Percentiles rank a stretch among this genome's conserved stretches.
Evolutionary conservation across 2,797 vertebrate species (phyloP).

Genomic region (Thamnophis elegans): DNA sequence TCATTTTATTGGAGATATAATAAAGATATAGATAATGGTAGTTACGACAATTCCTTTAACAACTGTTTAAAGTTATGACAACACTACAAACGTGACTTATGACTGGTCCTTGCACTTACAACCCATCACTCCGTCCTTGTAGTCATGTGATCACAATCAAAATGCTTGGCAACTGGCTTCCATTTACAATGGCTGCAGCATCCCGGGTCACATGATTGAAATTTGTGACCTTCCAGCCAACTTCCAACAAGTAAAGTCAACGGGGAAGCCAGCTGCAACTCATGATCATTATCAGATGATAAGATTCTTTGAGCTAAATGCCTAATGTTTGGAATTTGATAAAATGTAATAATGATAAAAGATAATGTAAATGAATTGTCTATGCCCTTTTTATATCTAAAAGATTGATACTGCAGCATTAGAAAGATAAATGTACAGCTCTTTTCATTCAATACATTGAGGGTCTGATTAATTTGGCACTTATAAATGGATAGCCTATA

Average conservation of each 20-base stretch:
- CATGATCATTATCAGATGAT: background rate
- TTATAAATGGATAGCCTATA: background rate
- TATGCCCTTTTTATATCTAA: background rate
- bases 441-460: background rate
- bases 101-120: no score
- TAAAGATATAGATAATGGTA: background rate
- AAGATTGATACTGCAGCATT: background rate
- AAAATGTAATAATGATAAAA: no score
- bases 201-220: no score
- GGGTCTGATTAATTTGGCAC: background rate
- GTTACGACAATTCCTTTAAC: background rate
- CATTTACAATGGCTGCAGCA: no score
- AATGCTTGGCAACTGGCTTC: no score
- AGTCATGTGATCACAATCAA: no score
- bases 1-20: background rate
- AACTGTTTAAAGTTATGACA: no score
- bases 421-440: background rate
- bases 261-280: no score
- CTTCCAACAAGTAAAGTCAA: no score
- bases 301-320: conserved; percentile 4
- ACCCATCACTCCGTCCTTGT: no score
- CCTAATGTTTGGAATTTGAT: background rate
- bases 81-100: no score
- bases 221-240: no score
- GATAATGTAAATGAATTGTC: background rate